A percentile compares a stretch with the other conserved stretches of the same genome.
phyloP scores from a whole-genome alignment of 2,113 vertebrate species.

The Trogon melanurus region DNA sequence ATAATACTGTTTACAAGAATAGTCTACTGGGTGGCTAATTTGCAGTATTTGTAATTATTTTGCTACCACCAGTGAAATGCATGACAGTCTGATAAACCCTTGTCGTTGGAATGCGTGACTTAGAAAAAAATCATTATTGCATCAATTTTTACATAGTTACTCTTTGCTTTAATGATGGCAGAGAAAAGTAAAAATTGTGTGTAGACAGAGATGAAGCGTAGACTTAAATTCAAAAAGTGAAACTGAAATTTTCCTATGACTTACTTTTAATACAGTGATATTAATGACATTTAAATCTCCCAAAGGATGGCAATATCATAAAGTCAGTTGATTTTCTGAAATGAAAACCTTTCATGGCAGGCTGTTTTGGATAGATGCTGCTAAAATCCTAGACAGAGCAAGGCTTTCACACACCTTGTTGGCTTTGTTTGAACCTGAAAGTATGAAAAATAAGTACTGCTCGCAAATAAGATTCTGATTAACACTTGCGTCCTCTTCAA shows the following conservation, averaged over 20 bases:
- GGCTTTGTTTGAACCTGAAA: background rate
- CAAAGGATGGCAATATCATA: background rate
- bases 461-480: background rate
- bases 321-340: background rate
- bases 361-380: background rate
- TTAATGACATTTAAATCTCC: background rate
- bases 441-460: background rate
- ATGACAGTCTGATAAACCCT: background rate
- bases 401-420: background rate
- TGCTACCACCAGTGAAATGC: background rate
- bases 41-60: background rate
- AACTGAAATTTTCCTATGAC: background rate
- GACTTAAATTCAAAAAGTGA: background rate
- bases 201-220: background rate
- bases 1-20: background rate
- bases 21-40: background rate
- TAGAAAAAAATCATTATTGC: background rate
- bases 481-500: background rate
- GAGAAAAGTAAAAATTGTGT: background rate
- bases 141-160: background rate
- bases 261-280: background rate
- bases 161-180: background rate
- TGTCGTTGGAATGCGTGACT: background rate
- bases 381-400: background rate
- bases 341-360: background rate